Evolutionary conservation across 2,113 vertebrate species (phyloP).

Genomic region (Psilopogon haemacephalus): DNA sequence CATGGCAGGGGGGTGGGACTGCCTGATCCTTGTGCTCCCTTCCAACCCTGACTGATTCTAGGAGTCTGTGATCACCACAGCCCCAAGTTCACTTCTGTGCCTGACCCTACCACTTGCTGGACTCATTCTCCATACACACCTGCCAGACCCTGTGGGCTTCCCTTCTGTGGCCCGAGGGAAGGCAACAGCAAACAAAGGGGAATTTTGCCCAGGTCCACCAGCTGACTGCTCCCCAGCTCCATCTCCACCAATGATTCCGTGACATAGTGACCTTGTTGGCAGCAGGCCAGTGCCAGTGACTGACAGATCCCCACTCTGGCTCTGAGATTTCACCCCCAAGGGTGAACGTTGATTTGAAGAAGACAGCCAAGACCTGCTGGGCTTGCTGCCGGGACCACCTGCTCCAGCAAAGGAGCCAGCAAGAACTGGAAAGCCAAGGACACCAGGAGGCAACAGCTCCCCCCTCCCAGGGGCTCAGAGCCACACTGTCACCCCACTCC

Average conservation of each 20-base stretch:
- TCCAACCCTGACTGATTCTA: no score
- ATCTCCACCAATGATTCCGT: background rate
- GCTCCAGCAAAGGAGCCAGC: background rate
- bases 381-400: background rate
- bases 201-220: slow-evolving; percentile 1
- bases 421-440: background rate
- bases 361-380: background rate
- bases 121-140: rapidly evolving
- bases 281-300: background rate
- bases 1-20: no score
- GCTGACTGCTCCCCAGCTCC: background rate
- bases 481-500: rapidly evolving
- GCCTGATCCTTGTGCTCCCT: no score
- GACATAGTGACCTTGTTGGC: background rate
- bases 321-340: background rate
- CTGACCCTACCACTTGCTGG: background rate
- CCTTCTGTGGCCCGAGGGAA: background rate
- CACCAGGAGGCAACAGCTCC: background rate
- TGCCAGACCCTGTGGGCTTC: background rate
- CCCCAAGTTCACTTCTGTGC: background rate
- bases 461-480: background rate
- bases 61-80: no score
- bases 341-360: background rate
- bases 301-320: background rate
- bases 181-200: background rate